Conservation (phyloP, 2,888 invertebrate genomes). For the Caradrina clavipalpis region DNA sequence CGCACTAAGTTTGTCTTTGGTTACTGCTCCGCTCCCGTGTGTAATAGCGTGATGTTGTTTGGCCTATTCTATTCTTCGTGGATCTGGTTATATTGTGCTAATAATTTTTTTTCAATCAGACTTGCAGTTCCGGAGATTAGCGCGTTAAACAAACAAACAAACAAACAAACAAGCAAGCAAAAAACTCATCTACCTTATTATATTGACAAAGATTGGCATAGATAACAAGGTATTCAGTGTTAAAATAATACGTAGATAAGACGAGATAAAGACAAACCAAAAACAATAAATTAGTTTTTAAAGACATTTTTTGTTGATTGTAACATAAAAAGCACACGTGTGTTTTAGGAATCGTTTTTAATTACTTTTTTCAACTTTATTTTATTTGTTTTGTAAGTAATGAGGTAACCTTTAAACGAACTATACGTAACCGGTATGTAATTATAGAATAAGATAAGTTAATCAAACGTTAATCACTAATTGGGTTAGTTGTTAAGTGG, state of each 20-base stretch:
- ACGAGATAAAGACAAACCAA: not conserved
- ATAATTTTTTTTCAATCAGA: no score
- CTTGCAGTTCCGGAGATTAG: no score
- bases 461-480: not conserved
- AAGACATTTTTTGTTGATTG: not conserved
- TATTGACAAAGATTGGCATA: not conserved
- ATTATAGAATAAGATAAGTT: conserved; percentile 1
- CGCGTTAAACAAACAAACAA: no score
- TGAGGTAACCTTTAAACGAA: conserved; percentile 15
- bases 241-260: not conserved
- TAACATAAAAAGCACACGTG: not conserved
- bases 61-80: no score
- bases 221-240: not conserved
- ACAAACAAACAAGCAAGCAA: no score
- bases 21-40: no score
- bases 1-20: no score
- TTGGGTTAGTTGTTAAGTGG: not conserved
- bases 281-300: not conserved
- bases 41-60: no score
- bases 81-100: no score
- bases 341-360: not conserved
- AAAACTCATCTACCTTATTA: no score
- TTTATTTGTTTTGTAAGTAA: conserved; percentile 3
- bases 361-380: no score
- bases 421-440: not conserved